A percentile compares a stretch with the other conserved stretches of the same genome.
phyloP scores from a whole-genome alignment of 2,888 invertebrate species.

The Mythimna ferrago region DNA sequence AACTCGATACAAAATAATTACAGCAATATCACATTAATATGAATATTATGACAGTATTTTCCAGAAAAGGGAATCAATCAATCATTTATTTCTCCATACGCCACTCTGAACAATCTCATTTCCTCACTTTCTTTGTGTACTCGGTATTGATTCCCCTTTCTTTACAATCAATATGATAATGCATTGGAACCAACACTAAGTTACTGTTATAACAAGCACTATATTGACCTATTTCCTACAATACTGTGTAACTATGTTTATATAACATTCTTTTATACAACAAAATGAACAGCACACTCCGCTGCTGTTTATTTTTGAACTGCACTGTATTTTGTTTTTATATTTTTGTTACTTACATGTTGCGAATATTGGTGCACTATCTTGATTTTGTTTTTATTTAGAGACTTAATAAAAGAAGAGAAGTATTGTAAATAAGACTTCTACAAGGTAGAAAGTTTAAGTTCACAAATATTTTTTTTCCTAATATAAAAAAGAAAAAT shows the following conservation, averaged over 20 bases:
- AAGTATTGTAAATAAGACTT: background rate
- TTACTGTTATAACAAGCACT: constrained; percentile 25
- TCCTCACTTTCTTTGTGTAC: background rate
- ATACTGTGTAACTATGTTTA: constrained; percentile 32
- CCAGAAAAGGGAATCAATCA: constrained; percentile 15
- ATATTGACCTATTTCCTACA: constrained; percentile 28
- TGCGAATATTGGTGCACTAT: too few relatives aligned
- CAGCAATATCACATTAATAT: too few relatives aligned
- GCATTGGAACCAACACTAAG: background rate
- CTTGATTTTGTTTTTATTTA: background rate
- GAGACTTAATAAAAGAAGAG: background rate
- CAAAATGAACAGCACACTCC: too few relatives aligned
- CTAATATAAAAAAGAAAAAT: too few relatives aligned
- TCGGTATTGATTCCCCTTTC: background rate
- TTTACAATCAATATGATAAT: constrained; percentile 42
- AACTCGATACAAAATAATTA: too few relatives aligned
- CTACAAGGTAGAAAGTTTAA: too few relatives aligned
- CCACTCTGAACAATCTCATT: constrained; percentile 21
- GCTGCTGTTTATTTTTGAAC: constrained; percentile 38
- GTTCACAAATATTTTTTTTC: too few relatives aligned
- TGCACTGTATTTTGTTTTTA: constrained; percentile 14
- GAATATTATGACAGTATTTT: background rate
- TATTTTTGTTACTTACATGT: background rate
- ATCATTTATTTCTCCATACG: constrained; percentile 18
- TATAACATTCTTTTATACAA: background rate